Conservation (phyloP, 2,888 invertebrate genomes). For the Rhamnusium bicolor region DNA sequence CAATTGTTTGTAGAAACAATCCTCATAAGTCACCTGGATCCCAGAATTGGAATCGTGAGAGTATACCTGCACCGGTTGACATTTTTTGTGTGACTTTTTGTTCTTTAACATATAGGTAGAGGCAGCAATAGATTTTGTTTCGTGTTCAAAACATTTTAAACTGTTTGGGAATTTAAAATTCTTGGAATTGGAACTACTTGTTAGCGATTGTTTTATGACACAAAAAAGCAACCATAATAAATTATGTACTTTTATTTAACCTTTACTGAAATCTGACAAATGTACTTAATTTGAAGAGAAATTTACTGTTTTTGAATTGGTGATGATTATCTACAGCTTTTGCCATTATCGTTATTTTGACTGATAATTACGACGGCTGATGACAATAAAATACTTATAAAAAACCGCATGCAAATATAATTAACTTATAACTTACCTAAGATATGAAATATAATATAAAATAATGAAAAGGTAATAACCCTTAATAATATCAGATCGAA, state of each 20-base stretch:
- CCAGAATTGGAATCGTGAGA: conserved; percentile 66
- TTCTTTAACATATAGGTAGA: conserved; percentile 66
- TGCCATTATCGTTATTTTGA: not conserved
- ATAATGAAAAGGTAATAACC: too few relatives aligned
- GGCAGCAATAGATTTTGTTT: conserved; percentile 70
- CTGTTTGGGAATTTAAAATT: conserved; percentile 70
- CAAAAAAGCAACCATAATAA: conserved; percentile 49
- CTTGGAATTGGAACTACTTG: conserved; percentile 70
- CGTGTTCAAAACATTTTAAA: conserved; percentile 71
- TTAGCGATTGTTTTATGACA: conserved; percentile 68
- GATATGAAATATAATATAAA: too few relatives aligned
- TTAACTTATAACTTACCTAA: too few relatives aligned
- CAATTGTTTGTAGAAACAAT: conserved; percentile 66
- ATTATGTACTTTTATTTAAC: conserved; percentile 49
- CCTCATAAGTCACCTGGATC: conserved; percentile 67
- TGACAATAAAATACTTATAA: not conserved
- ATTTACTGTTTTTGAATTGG: conserved; percentile 12
- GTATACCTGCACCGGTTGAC: conserved; percentile 62
- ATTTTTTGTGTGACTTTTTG: conserved; percentile 65
- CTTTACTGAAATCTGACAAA: conserved; percentile 39
- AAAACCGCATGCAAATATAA: not conserved
- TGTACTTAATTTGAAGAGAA: conserved; percentile 29
- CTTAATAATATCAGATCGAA: too few relatives aligned
- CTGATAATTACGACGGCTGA: not conserved
- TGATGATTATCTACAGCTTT: conserved; percentile 3